Conservation (phyloP, 2,797 vertebrate genomes). For the Tachyglossus aculeatus region DNA sequence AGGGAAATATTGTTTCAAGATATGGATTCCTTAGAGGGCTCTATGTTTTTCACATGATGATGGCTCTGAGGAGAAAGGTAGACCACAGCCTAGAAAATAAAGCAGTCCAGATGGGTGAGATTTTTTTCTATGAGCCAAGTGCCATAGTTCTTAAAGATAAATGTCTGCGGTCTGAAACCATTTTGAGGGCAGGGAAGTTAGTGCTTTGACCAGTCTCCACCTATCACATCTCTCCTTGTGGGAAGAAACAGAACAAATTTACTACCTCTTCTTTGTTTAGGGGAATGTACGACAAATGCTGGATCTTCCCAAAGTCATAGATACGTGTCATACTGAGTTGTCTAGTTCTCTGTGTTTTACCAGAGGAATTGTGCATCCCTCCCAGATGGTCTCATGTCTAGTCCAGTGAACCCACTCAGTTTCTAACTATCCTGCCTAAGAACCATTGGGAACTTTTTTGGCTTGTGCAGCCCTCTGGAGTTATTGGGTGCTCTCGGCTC, state of each 20-base stretch:
- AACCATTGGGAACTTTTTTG: background rate
- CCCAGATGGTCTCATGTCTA: conserved; percentile 12
- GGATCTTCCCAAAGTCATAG: too few relatives aligned
- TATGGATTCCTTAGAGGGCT: background rate
- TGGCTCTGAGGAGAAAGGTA: background rate
- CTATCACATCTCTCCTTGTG: background rate
- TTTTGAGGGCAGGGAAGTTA: background rate
- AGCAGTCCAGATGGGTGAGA: background rate
- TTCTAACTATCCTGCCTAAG: background rate
- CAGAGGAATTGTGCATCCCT: too few relatives aligned
- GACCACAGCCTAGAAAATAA: background rate
- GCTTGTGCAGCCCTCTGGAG: background rate
- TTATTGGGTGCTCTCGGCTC: background rate
- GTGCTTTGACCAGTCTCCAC: background rate
- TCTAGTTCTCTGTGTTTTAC: too few relatives aligned
- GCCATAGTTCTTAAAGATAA: background rate
- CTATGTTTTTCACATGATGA: background rate
- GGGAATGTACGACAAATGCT: too few relatives aligned
- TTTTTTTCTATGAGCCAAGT: background rate
- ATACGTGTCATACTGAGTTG: too few relatives aligned
- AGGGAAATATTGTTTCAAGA: conserved; percentile 5
- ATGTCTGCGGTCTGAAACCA: background rate
- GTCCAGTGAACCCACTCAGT: background rate
- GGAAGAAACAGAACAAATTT: background rate
- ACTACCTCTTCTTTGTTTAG: too few relatives aligned